Evolutionary conservation across 2,113 vertebrate genomes (phyloP).

Genomic region (Telmatochromis bifrenatus): DNA sequence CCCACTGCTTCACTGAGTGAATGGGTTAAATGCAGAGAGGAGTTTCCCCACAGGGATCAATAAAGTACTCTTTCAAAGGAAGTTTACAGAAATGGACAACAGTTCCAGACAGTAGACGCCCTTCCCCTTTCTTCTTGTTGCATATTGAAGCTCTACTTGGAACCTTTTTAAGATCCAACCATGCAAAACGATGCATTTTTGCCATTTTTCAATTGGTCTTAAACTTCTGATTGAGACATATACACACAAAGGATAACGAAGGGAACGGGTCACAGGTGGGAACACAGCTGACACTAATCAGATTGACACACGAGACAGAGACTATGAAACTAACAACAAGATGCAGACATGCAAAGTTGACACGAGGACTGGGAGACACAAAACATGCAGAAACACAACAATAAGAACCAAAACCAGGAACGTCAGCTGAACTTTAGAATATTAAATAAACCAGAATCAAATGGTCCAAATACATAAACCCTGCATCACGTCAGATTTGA

Average conservation of each 20-base stretch:
- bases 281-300: neutral
- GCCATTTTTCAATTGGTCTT: neutral
- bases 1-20: too few species aligned
- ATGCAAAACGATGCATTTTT: neutral
- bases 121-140: neutral
- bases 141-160: neutral
- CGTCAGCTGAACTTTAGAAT: neutral
- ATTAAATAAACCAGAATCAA: neutral
- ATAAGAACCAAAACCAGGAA: neutral
- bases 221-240: neutral
- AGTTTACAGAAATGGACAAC: neutral
- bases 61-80: fast-evolving
- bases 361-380: neutral
- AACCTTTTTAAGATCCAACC: neutral
- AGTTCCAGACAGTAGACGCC: neutral
- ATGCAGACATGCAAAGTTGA: neutral
- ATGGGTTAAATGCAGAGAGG: too few species aligned
- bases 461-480: fast-evolving
- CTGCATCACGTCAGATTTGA: neutral
- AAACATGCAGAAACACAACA: neutral
- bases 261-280: neutral
- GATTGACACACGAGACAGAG: neutral
- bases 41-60: too few species aligned
- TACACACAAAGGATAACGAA: neutral
- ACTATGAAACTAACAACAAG: neutral